Percentiles rank a stretch among this genome's conserved stretches.
Evolutionary conservation across 2,113 vertebrate genomes (phyloP).

Genomic region (Limnothrissa miodon): DNA sequence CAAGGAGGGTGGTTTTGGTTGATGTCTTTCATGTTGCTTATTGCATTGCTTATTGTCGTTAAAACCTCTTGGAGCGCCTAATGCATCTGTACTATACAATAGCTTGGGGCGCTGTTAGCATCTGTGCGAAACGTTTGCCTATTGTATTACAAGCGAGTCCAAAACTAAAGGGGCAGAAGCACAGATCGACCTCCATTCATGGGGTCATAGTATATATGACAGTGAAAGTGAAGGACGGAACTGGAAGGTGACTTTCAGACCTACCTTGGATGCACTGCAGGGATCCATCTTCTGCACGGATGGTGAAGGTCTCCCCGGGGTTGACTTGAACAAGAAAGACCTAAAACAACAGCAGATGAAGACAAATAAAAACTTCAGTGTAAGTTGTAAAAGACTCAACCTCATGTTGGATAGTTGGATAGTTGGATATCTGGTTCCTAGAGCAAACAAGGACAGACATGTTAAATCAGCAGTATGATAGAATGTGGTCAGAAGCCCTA

Average conservation of each 20-base stretch:
- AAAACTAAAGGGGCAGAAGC: too few relatives aligned
- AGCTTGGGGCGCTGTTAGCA: too few relatives aligned
- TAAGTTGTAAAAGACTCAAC: not conserved
- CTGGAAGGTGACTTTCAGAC: slow-evolving; percentile 25
- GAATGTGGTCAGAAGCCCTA: not conserved
- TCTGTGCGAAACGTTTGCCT: too few relatives aligned
- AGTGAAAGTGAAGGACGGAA: not conserved
- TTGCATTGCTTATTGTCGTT: too few relatives aligned
- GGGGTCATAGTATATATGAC: too few relatives aligned
- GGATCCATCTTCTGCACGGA: slow-evolving; percentile 84
- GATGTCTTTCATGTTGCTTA: too few relatives aligned
- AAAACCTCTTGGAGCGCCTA: too few relatives aligned
- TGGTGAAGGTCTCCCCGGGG: slow-evolving; percentile 88
- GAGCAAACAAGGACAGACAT: not conserved
- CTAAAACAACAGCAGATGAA: slow-evolving; percentile 63
- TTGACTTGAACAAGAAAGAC: slow-evolving; percentile 89
- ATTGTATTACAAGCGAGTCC: too few relatives aligned
- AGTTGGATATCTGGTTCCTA: too few relatives aligned
- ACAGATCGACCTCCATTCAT: too few relatives aligned
- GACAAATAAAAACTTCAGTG: not conserved
- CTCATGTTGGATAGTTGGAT: too few relatives aligned
- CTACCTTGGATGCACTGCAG: slow-evolving; percentile 90
- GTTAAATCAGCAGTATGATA: not conserved
- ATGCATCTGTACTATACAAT: not conserved
- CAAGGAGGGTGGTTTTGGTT: too few relatives aligned